Conservation (phyloP, 2,797 vertebrate genomes). For the Nannoperca obscura region DNA sequence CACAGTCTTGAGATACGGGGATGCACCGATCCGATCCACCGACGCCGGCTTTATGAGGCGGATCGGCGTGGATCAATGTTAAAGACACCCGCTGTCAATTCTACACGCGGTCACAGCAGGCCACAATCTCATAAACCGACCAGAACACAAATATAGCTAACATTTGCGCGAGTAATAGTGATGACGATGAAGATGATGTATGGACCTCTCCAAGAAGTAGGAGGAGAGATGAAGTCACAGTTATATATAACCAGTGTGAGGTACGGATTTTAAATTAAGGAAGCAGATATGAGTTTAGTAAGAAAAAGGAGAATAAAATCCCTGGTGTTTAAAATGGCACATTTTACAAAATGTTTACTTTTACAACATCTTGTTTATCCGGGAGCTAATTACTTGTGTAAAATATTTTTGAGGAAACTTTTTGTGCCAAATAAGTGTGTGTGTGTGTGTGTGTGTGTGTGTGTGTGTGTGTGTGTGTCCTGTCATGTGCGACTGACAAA, state of each 20-base stretch:
- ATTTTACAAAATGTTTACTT: constrained; percentile 45
- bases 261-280: constrained; percentile 12
- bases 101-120: neutral
- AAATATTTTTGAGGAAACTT: constrained; percentile 34
- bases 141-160: neutral
- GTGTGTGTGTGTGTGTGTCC: constrained; percentile 31
- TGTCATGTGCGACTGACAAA: constrained; percentile 43
- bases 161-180: constrained; percentile 7
- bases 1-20: neutral
- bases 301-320: neutral
- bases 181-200: neutral
- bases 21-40: neutral
- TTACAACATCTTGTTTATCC: constrained; percentile 17
- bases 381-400: constrained; percentile 22
- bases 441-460: constrained; percentile 23
- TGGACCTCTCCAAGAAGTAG: neutral
- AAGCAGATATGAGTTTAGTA: constrained; percentile 7
- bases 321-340: constrained; percentile 17
- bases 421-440: constrained; percentile 71
- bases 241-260: neutral
- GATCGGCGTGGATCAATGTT: neutral
- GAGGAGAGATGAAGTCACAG: neutral
- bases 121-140: neutral
- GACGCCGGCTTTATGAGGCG: neutral
- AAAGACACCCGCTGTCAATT: neutral